phyloP scores from a whole-genome alignment of 2,888 invertebrate species.

The Pristionchus maxplancki region DNA sequence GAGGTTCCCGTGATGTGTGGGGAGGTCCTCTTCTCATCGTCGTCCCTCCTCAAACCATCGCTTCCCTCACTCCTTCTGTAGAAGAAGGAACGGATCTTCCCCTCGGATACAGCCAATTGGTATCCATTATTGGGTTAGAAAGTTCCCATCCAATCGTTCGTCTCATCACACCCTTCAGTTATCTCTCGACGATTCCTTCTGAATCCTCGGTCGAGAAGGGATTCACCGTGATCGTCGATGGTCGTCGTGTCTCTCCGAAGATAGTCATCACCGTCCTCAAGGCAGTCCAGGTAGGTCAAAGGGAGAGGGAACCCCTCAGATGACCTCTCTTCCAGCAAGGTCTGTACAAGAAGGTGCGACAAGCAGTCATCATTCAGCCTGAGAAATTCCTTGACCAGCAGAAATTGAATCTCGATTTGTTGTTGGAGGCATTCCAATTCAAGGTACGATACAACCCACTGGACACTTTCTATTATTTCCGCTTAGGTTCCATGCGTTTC shows the following conservation, averaged over 20 bases:
- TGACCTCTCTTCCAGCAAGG: constrained; percentile 66
- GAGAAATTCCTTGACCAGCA: constrained; percentile 88
- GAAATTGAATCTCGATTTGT: constrained; percentile 79
- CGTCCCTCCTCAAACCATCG: constrained; percentile 51
- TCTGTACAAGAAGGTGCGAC: constrained; percentile 68
- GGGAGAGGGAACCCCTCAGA: neutral
- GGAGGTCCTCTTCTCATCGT: constrained; percentile 55
- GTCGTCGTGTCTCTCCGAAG: constrained; percentile 65
- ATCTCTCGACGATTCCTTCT: constrained; percentile 49
- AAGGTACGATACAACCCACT: constrained; percentile 63
- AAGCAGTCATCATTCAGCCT: constrained; percentile 83
- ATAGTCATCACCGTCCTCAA: constrained; percentile 68
- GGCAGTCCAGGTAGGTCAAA: constrained; percentile 63
- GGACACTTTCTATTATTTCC: neutral
- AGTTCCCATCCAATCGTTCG: neutral
- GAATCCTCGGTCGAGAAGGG: constrained; percentile 52
- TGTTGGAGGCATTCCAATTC: constrained; percentile 72
- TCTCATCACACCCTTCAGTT: constrained; percentile 7
- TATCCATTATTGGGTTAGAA: constrained; percentile 60
- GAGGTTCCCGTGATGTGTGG: constrained; percentile 20
- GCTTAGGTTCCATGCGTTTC: constrained; percentile 85
- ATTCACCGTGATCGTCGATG: constrained; percentile 73
- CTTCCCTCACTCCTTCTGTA: constrained; percentile 29
- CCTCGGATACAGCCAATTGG: constrained; percentile 61
- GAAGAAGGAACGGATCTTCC: constrained; percentile 7